phyloP scores from a whole-genome alignment of 2,113 vertebrate genomes.

The Zosterops japonicus region DNA sequence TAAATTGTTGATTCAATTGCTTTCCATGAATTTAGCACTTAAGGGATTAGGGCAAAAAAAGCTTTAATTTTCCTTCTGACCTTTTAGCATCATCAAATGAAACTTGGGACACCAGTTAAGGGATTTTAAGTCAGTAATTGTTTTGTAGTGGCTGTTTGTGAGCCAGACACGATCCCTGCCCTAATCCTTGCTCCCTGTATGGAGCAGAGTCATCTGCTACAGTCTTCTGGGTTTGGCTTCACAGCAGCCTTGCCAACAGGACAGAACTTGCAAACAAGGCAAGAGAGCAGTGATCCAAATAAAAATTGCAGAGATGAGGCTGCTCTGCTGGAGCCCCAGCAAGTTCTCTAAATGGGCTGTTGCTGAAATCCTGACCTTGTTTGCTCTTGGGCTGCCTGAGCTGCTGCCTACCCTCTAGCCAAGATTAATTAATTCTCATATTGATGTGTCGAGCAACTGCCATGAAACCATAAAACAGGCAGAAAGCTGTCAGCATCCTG shows the following conservation, averaged over 20 bases:
- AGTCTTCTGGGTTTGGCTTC: not conserved
- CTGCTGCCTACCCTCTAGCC: not conserved
- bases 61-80: conserved; percentile 39
- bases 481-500: not conserved
- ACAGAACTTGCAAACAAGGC: conserved; percentile 46
- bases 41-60: not conserved
- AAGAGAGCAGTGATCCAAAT: not conserved
- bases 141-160: not conserved
- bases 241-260: not conserved
- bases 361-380: conserved; percentile 54
- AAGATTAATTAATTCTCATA: conserved; percentile 50
- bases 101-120: not conserved
- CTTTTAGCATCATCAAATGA: not conserved
- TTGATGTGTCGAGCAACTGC: not conserved
- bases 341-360: not conserved
- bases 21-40: conserved; percentile 48
- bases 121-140: conserved; percentile 35
- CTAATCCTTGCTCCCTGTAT: not conserved
- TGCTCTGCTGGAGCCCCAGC: conserved; percentile 8
- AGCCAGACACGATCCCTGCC: not conserved
- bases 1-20: conserved; percentile 8
- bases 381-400: conserved; percentile 21
- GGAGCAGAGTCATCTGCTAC: not conserved
- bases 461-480: conserved; percentile 21
- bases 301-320: not conserved